Conservation (phyloP, 2,888 invertebrate species). For the Mylabris sibirica region DNA sequence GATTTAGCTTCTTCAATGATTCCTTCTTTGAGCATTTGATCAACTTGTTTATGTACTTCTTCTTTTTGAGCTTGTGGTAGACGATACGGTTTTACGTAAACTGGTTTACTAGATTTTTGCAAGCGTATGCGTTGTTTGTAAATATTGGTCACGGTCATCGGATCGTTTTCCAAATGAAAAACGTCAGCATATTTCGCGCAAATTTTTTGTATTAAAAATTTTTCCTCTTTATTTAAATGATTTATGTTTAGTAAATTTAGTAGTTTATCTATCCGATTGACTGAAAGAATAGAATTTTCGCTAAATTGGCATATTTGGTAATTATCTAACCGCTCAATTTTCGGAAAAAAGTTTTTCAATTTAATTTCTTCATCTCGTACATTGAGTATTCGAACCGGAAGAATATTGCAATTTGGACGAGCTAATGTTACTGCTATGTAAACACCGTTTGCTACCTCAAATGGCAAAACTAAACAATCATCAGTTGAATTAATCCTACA, state of each 20-base stretch:
- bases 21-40: conserved; percentile 38
- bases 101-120: conserved; percentile 29
- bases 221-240: conserved; percentile 31
- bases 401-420: conserved; percentile 15
- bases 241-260: conserved; percentile 31
- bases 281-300: conserved; percentile 13
- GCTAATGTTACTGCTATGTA: conserved; percentile 18
- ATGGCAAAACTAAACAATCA: conserved; percentile 20
- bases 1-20: conserved; percentile 40
- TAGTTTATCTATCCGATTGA: conserved; percentile 30
- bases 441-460: conserved; percentile 21
- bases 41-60: conserved; percentile 37
- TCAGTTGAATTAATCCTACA: background rate
- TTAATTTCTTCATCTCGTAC: conserved; percentile 21
- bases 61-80: conserved; percentile 40
- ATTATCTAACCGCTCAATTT: conserved; percentile 18
- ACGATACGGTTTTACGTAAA: conserved; percentile 40
- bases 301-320: conserved; percentile 23
- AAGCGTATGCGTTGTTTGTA: conserved; percentile 38
- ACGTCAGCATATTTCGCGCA: conserved; percentile 37
- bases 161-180: conserved; percentile 36
- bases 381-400: conserved; percentile 16
- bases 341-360: conserved; percentile 35
- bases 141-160: conserved; percentile 39
- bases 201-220: conserved; percentile 27